A percentile compares a stretch with the other conserved stretches of the same genome.
Conservation (phyloP, 2,113 vertebrate genomes). For the Pseudonaja textilis region DNA sequence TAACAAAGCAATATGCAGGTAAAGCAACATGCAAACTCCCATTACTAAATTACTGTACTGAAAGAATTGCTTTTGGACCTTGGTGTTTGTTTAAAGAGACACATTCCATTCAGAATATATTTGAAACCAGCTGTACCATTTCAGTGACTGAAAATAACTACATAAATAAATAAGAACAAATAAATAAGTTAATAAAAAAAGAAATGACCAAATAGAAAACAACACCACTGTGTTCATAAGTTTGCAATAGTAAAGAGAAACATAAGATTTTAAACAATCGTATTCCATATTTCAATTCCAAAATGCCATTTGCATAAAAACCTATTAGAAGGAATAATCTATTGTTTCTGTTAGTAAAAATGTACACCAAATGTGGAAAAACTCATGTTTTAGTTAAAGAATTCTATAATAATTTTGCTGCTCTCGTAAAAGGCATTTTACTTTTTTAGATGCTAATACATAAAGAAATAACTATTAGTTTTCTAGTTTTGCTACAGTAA, state of each 20-base stretch:
- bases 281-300: not conserved
- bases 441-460: not conserved
- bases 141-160: not conserved
- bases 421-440: not conserved
- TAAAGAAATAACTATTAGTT: not conserved
- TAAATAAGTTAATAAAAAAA: not conserved
- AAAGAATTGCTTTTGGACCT: not conserved
- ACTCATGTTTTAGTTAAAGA: not conserved
- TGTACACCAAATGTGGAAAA: not conserved
- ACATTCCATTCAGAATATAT: not conserved
- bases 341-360: not conserved
- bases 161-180: not conserved
- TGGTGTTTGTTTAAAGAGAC: not conserved
- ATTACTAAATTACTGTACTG: not conserved
- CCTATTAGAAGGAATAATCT: not conserved
- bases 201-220: not conserved
- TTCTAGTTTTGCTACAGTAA: not conserved
- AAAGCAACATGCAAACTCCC: not conserved
- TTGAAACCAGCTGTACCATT: not conserved
- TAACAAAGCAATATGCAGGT: not conserved
- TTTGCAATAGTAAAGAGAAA: not conserved
- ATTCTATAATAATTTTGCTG: not conserved
- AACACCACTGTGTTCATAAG: not conserved
- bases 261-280: not conserved
- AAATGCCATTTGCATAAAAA: not conserved